These are phyloP conservation scores for Zhuqinia jingwanae DNA, from an alignment of 2,888 invertebrate genomes.

Conservation along the genomic window DNA sequence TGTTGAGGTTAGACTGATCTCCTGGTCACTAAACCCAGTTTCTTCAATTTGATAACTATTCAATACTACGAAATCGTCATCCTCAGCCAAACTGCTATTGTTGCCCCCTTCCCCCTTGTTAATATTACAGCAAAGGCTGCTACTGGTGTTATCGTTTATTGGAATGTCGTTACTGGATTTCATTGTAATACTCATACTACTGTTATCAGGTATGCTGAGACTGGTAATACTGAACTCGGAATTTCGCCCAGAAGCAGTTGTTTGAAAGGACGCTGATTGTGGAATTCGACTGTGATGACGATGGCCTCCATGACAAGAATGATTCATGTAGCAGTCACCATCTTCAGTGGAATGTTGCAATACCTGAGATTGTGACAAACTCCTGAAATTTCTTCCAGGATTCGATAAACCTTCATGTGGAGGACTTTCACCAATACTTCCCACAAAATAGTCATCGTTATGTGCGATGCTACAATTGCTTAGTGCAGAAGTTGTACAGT, in stretches of 20 bases:
- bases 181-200: constrained; percentile 63
- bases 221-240: constrained; percentile 67
- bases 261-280: constrained; percentile 55
- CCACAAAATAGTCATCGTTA: constrained; percentile 34
- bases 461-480: constrained; percentile 56
- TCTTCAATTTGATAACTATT: constrained; percentile 50
- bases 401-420: constrained; percentile 18
- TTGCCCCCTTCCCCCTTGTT: constrained; percentile 28
- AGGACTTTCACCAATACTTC: constrained; percentile 6
- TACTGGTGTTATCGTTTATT: constrained; percentile 57
- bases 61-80: constrained; percentile 53
- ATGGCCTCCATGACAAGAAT: constrained; percentile 44
- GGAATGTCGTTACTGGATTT: constrained; percentile 64
- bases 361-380: constrained; percentile 61
- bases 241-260: constrained; percentile 54
- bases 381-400: constrained; percentile 45
- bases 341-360: constrained; percentile 56
- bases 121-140: constrained; percentile 54
- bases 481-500: constrained; percentile 25
- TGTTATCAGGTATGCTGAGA: constrained; percentile 67
- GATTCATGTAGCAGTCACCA: constrained; percentile 58
- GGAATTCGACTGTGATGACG: constrained; percentile 54
- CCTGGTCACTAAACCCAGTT: constrained; percentile 59
- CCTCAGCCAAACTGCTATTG: constrained; percentile 52
- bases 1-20: constrained; percentile 56